Percentiles rank a stretch among this genome's conserved stretches.
Evolutionary conservation across 2,888 invertebrate genomes (phyloP).

Genomic region (Taphrorychus bicolor): DNA sequence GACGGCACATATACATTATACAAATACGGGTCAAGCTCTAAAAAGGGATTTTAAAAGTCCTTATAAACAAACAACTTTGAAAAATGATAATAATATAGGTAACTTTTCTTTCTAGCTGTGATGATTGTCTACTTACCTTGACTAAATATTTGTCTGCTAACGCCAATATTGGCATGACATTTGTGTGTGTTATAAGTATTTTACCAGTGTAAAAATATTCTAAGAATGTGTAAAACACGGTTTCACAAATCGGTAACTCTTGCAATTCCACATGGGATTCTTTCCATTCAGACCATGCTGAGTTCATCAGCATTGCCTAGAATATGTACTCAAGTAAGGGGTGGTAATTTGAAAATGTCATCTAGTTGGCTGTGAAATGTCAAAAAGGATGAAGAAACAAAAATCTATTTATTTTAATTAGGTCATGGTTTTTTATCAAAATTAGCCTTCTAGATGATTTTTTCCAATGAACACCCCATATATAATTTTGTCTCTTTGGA

Average conservation of each 20-base stretch:
- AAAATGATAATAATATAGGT: neutral
- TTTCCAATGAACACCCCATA: too few species aligned
- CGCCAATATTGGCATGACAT: constrained; percentile 86
- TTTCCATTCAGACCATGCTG: constrained; percentile 91
- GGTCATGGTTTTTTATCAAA: too few species aligned
- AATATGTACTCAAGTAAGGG: too few species aligned
- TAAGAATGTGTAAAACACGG: constrained; percentile 87
- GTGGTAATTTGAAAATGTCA: too few species aligned
- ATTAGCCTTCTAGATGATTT: too few species aligned
- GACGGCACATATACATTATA: constrained; percentile 85
- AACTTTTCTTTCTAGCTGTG: neutral
- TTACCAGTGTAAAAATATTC: constrained; percentile 89
- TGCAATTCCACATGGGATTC: constrained; percentile 83
- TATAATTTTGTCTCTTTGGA: too few species aligned
- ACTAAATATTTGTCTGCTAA: constrained; percentile 96
- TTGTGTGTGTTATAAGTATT: constrained; percentile 82
- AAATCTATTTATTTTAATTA: too few species aligned
- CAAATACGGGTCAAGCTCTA: constrained; percentile 85
- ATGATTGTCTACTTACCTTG: constrained; percentile 63
- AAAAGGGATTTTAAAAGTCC: constrained; percentile 45
- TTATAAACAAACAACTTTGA: neutral
- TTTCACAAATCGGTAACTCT: constrained; percentile 84
- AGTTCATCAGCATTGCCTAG: constrained; percentile 93
- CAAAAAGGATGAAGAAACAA: too few species aligned
- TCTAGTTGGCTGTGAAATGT: too few species aligned